phyloP scores from a whole-genome alignment of 2,888 invertebrate genomes.

The Eristalis tenax region DNA sequence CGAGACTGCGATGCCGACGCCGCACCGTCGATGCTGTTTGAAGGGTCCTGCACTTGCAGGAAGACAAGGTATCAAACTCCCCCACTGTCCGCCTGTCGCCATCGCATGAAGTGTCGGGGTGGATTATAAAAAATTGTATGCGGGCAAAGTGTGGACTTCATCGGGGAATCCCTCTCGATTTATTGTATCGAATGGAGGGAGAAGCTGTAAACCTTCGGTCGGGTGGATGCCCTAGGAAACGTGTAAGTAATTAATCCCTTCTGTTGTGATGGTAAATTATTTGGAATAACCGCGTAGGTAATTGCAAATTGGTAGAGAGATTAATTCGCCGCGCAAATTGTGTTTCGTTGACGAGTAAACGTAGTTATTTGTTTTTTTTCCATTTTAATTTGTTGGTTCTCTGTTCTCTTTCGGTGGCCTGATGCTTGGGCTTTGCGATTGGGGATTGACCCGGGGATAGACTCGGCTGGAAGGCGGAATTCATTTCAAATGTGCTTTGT shows the following conservation, averaged over 20 bases:
- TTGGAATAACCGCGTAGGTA: conserved; percentile 20
- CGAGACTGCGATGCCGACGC: background rate
- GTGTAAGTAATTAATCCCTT: conserved; percentile 30
- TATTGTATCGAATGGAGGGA: conserved; percentile 36
- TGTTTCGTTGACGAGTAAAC: background rate
- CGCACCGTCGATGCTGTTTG: background rate
- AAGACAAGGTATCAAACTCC: background rate
- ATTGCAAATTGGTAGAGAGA: conserved; percentile 13
- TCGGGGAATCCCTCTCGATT: conserved; percentile 31
- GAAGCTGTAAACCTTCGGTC: conserved; percentile 1
- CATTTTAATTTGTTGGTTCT: background rate
- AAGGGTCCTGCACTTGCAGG: background rate
- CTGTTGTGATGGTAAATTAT: conserved; percentile 15
- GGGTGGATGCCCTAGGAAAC: background rate
- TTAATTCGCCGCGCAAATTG: background rate
- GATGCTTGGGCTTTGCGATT: background rate
- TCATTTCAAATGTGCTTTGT: too few species aligned
- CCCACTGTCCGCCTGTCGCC: background rate
- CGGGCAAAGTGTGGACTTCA: conserved; percentile 26
- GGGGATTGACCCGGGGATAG: too few species aligned
- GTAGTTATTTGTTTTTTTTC: background rate
- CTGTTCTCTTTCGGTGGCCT: background rate
- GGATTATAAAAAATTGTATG: conserved; percentile 47
- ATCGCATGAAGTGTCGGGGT: conserved; percentile 32
- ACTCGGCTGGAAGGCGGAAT: too few species aligned